A percentile compares a stretch with the other conserved stretches of the same genome.
Conservation (phyloP, 2,113 vertebrate species). For the Corythornis vintsioides region DNA sequence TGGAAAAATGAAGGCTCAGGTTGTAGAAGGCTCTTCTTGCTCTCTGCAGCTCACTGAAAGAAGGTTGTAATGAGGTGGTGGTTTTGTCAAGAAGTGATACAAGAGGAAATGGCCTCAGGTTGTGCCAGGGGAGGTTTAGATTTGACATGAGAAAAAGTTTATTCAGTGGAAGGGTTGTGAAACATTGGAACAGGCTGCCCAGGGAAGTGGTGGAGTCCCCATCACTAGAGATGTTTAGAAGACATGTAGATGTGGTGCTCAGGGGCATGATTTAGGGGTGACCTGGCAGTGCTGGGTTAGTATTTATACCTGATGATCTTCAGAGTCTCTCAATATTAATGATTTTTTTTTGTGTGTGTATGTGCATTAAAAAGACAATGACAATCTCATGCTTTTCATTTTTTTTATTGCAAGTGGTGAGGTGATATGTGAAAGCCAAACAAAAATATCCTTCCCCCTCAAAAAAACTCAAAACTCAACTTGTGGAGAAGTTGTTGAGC, state of each 20-base stretch:
- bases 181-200: neutral
- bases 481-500: neutral
- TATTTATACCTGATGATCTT: neutral
- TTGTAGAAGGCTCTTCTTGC: too few species aligned
- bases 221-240: neutral
- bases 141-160: neutral
- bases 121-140: neutral
- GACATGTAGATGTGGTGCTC: neutral
- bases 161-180: neutral
- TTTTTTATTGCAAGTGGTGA: neutral
- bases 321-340: neutral
- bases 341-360: rapidly evolving
- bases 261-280: neutral
- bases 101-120: neutral
- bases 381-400: neutral
- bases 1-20: neutral
- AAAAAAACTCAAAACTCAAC: neutral
- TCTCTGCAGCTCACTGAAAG: neutral
- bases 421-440: neutral
- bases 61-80: neutral
- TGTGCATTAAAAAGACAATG: neutral
- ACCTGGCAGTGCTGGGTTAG: neutral
- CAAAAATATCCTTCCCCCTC: neutral
- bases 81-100: neutral
- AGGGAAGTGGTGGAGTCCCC: neutral